Conservation (phyloP, 2,888 invertebrate genomes). For the Tenthredo notha region DNA sequence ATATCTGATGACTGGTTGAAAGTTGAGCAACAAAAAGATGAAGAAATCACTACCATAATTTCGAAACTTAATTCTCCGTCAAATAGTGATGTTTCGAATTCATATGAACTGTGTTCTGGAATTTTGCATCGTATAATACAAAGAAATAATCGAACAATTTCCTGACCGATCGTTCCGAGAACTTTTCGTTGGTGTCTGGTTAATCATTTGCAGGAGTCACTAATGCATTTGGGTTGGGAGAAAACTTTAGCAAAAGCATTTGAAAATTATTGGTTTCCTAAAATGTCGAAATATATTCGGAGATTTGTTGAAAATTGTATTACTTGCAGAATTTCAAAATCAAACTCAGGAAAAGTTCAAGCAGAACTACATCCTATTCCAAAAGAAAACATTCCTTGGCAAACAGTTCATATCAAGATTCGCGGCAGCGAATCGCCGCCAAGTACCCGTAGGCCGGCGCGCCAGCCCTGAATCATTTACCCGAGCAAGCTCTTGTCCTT, state of each 20-base stretch:
- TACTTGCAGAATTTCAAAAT: conserved; percentile 68
- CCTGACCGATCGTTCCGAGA: conserved; percentile 53
- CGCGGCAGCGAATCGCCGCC: too few species aligned
- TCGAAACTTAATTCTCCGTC: conserved; percentile 31
- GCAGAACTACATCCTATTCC: conserved; percentile 70
- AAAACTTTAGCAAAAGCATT: conserved; percentile 59
- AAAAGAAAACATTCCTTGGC: conserved; percentile 65
- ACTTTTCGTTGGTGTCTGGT: conserved; percentile 54
- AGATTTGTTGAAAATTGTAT: conserved; percentile 70
- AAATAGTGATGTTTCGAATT: conserved; percentile 48
- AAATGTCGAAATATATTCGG: conserved; percentile 66
- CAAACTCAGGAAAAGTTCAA: conserved; percentile 64
- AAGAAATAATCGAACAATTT: conserved; percentile 56
- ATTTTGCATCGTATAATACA: conserved; percentile 60
- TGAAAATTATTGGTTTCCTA: conserved; percentile 68
- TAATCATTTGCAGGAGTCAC: conserved; percentile 53
- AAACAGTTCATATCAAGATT: conserved; percentile 69
- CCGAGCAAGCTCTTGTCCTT: too few species aligned
- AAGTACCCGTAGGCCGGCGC: too few species aligned
- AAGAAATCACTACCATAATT: conserved; percentile 49
- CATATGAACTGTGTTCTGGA: conserved; percentile 55
- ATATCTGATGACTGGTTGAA: conserved; percentile 57
- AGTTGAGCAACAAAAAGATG: conserved; percentile 58
- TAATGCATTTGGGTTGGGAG: conserved; percentile 56
- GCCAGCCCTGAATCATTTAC: too few species aligned